A percentile compares a stretch with the other conserved stretches of the same genome.
Evolutionary conservation across 2,797 vertebrate species (phyloP).

Genomic region (Fundulus diaphanus): DNA sequence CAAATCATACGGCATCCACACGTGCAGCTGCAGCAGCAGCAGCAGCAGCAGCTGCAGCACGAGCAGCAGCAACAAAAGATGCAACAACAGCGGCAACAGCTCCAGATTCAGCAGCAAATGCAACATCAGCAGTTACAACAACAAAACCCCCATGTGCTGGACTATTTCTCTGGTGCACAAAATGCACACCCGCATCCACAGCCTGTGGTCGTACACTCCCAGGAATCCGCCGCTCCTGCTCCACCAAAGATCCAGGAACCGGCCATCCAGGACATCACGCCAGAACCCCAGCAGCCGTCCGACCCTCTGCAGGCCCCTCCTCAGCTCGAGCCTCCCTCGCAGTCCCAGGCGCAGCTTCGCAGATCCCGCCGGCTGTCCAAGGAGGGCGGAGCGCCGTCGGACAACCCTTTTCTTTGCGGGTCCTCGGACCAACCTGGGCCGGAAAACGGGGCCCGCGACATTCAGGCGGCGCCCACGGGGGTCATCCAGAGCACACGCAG

Average conservation of each 20-base stretch:
- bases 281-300: conserved; percentile 63
- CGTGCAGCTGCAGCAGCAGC: conserved; percentile 61
- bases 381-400: conserved; percentile 87
- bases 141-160: conserved; percentile 77
- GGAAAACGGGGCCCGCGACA: conserved; percentile 71
- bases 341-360: conserved; percentile 79
- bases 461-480: conserved; percentile 85
- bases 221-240: conserved; percentile 62
- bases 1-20: conserved; percentile 68
- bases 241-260: conserved; percentile 67
- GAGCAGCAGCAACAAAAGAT: conserved; percentile 72
- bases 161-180: conserved; percentile 74
- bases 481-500: conserved; percentile 94
- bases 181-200: conserved; percentile 75
- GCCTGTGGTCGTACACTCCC: conserved; percentile 71
- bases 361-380: conserved; percentile 94
- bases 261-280: conserved; percentile 72
- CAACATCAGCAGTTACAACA: conserved; percentile 84
- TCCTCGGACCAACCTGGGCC: conserved; percentile 62
- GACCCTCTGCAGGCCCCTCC: conserved; percentile 61
- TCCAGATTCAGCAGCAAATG: conserved; percentile 81
- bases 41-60: conserved; percentile 68
- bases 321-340: conserved; percentile 67
- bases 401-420: conserved; percentile 77
- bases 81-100: conserved; percentile 70